Conservation (phyloP, 2,797 vertebrate species). For the Siniperca scherzeri region DNA sequence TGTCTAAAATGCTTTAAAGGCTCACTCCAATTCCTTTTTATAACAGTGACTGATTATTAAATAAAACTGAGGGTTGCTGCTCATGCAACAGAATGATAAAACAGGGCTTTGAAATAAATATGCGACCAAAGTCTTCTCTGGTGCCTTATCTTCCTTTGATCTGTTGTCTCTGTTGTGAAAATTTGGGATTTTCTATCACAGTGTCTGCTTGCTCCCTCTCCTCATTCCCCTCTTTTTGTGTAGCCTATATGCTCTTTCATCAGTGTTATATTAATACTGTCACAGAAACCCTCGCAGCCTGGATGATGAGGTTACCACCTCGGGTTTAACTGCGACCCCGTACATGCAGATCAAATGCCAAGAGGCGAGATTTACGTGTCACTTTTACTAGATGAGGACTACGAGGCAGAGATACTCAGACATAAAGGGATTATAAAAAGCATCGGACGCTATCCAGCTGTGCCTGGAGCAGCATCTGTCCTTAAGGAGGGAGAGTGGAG, state of each 20-base stretch:
- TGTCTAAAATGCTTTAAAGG: conserved; percentile 50
- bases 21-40: conserved; percentile 38
- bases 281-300: conserved; percentile 49
- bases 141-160: conserved; percentile 65
- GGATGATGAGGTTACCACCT: conserved; percentile 70
- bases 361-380: conserved; percentile 62
- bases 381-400: conserved; percentile 72
- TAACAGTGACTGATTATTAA: conserved; percentile 57
- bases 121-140: conserved; percentile 65
- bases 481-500: conserved; percentile 54
- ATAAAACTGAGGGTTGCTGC: conserved; percentile 51
- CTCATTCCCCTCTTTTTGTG: conserved; percentile 23
- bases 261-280: conserved; percentile 57
- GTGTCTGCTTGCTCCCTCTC: conserved; percentile 21
- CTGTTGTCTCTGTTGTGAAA: conserved; percentile 63
- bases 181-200: conserved; percentile 52
- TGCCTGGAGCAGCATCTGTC: conserved; percentile 80
- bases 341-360: conserved; percentile 69
- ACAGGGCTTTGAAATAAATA: conserved; percentile 72
- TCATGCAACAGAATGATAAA: conserved; percentile 75
- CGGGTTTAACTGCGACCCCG: conserved; percentile 57
- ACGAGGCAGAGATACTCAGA: conserved; percentile 64
- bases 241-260: conserved; percentile 58
- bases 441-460: conserved; percentile 77
- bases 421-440: conserved; percentile 81